Evolutionary conservation across 2,888 invertebrate species (phyloP), one percentile per base, ranked within the genome.

Genomic region (Deilephila porcellus): DNA sequence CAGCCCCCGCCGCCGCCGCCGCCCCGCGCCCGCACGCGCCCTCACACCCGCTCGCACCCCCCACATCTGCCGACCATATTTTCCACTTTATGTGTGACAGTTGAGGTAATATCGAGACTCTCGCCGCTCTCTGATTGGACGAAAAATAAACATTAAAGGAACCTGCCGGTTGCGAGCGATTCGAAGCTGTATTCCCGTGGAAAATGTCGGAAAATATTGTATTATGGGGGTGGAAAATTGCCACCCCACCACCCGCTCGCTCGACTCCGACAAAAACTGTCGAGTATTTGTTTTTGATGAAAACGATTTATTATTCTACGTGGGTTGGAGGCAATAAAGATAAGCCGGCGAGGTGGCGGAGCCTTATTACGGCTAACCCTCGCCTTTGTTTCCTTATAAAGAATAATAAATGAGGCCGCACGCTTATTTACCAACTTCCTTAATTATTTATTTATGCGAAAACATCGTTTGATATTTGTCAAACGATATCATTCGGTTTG

Each of bases 71-170:
- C 93, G 94, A 95, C 95, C 95, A 95, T 95, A 95, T 95, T 95
- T 95, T 94, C 95, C 95, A 95, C 95, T 95, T 95, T 95, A 95
- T 95, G 95, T 95, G 95, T 95, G 95, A 95, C 95, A 95, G 95
- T 95, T 95, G 95, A 95, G 95, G 95, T 95, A 95, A 95, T 95
- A 95, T 95, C 95, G 95, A 94, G 95, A 93, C 93, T 94, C 93
- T 93, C 91, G 93, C 94, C 93, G 93, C 89, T 91, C 93, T 93
- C 93, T 95, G 95, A 95, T 95, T 95, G 95, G 95, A 93, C 95
- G 95, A 95, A 95, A 95, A 95, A 95, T 95, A 93, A 92, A 95
- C 95, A 95, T 95, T 95, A 95, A 95, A 94, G 94, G 92, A 95
- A 93, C 93, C 93, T 93, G 93, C 91, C 88, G 92, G 89, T 88